These are phyloP conservation scores for Nyctibius grandis DNA, from an alignment of 2,797 vertebrate genomes.

Conservation along the genomic window DNA sequence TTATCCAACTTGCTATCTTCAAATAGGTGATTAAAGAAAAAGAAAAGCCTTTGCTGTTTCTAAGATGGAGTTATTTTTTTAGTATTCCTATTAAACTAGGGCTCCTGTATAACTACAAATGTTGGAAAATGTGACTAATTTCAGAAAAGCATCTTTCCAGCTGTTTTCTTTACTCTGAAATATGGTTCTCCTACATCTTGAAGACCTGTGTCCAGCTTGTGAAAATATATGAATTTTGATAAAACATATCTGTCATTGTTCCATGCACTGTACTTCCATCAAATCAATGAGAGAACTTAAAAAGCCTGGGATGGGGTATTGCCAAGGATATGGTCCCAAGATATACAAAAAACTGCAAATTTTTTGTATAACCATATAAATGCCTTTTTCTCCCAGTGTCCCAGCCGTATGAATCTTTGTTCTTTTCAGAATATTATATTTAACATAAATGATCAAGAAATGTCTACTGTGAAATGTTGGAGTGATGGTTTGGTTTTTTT, in stretches of 20 bases:
- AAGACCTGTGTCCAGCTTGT: not conserved
- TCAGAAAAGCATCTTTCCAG: not conserved
- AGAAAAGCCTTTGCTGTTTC: not conserved
- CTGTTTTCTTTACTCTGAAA: not conserved
- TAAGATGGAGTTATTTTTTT: not conserved
- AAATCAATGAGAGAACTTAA: not conserved
- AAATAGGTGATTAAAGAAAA: not conserved
- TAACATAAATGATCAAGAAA: constrained; percentile 14
- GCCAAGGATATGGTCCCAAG: not conserved
- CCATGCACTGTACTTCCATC: not conserved
- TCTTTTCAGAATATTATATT: not conserved
- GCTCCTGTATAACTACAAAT: not conserved
- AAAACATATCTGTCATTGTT: not conserved
- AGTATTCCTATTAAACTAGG: not conserved
- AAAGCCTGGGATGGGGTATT: not conserved
- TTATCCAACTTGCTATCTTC: not conserved
- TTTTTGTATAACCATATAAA: not conserved
- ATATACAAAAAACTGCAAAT: not conserved
- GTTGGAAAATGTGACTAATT: not conserved
- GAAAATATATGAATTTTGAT: not conserved
- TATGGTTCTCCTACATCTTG: not conserved
- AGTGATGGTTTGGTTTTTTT: not conserved
- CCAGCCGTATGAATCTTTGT: not conserved
- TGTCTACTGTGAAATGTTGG: not conserved
- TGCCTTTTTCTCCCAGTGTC: not conserved